Conservation (phyloP, 2,113 vertebrate genomes). For the Salvelinus sp. region DNA sequence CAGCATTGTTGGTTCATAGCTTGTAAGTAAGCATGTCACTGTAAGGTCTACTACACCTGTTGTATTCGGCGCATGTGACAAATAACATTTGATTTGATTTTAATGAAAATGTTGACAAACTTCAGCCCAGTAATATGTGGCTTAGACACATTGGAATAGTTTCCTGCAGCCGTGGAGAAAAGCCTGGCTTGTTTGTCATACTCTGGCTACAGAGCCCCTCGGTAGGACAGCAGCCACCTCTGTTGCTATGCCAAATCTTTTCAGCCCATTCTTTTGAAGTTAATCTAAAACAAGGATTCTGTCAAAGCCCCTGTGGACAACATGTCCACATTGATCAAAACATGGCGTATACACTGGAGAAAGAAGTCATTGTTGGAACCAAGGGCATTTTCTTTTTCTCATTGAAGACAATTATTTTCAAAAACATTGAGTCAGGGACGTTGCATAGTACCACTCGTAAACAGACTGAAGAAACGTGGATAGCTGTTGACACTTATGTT, state of each 20-base stretch:
- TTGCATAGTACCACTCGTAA: too few relatives aligned
- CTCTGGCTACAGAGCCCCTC: conserved; percentile 35
- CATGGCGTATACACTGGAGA: conserved; percentile 45
- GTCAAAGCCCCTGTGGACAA: conserved; percentile 39
- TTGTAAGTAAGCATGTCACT: too few relatives aligned
- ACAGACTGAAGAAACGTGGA: too few relatives aligned
- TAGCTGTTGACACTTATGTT: too few relatives aligned
- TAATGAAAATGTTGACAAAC: conserved; percentile 42
- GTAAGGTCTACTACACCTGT: too few relatives aligned
- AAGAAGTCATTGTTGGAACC: conserved; percentile 47
- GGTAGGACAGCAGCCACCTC: conserved; percentile 25
- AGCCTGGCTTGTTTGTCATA: conserved; percentile 39
- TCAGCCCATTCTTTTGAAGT: conserved; percentile 43
- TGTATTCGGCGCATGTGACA: too few relatives aligned
- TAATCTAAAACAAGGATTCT: conserved; percentile 53
- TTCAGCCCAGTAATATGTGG: conserved; percentile 41
- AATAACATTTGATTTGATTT: conserved; percentile 4
- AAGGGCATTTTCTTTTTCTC: conserved; percentile 12
- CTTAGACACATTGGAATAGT: conserved; percentile 34
- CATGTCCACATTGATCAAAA: conserved; percentile 50
- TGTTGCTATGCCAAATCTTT: conserved; percentile 55
- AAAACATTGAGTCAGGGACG: too few relatives aligned
- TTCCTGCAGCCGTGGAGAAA: conserved; percentile 30
- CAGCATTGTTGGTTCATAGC: too few relatives aligned
- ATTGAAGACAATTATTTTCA: conserved; percentile 38